Evolutionary conservation across 2,888 invertebrate species (phyloP), one percentile per base, ranked within the genome.

Genomic region (Hermodice carunculata): DNA sequence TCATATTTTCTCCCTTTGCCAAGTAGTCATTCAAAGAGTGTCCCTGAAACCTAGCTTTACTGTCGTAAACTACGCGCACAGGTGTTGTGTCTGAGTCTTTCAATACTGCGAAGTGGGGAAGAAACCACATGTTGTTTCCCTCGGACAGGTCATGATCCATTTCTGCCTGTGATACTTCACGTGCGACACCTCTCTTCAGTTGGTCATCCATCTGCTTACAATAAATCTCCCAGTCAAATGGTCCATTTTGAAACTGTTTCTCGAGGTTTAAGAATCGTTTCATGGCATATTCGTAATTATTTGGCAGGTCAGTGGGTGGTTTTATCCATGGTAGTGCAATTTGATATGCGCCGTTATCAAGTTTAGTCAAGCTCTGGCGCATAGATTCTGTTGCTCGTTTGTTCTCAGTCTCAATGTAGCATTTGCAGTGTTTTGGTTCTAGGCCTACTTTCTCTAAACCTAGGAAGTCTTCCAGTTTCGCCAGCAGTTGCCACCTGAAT

Each of bases 391-490:
- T 59, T 11, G 60, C 60, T 4, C 5, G 17, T 14, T 14, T n/a
- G 28, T 59, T 29, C 24, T 59, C 24, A n/a, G 29, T 28, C 11
- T 59, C 34, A 60, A 31, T 48, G 14, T 11, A 4, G 32, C 53
- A 59, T 59, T 58, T 59, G 48, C 60, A 59, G 31, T 3, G 34
- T 59, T 28, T 57, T n/a, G 60, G 60, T 5, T 6, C 60, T 6
- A 59, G 3, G 6, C 57, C 57, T 11, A 14, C 29, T 4, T 19
- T 14, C 6, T 60, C 60, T n/a, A 53, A 32, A 11, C 60, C 60
- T 11, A 59, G 54, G 56, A 59, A 59, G 28, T 59, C 60, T 22
- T 59, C 60, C 31, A 59, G 34, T 17, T n/a, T 59, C 60, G 37
- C 60, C 37, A 28, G 26, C 24, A 19, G 52, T 26, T n/a, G 60